A percentile compares a stretch with the other conserved stretches of the same genome.
phyloP scores from a whole-genome alignment of 2,888 invertebrate genomes.

The Tubulanus polymorphus region DNA sequence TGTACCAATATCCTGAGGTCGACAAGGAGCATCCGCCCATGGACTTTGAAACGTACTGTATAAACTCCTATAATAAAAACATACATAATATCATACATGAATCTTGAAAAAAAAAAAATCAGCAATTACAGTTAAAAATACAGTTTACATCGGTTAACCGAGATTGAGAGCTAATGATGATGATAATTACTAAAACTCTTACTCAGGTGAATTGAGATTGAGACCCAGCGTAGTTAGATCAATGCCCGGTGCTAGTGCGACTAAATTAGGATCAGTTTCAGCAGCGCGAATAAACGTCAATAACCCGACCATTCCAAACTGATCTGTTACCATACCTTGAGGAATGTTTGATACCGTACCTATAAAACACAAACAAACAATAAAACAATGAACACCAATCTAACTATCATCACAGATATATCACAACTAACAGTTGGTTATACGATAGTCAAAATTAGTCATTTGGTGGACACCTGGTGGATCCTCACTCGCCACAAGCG shows the following conservation, averaged over 20 bases:
- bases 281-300: constrained; percentile 97
- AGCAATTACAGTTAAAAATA: no score
- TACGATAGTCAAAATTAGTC: not conserved
- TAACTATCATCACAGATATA: not conserved
- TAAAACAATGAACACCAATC: not conserved
- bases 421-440: not conserved
- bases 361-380: constrained; percentile 50
- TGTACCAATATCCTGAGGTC: constrained; percentile 87
- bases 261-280: constrained; percentile 94
- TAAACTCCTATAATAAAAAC: constrained; percentile 60
- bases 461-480: no score
- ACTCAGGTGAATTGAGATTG: constrained; percentile 95
- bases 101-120: not conserved
- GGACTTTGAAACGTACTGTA: constrained; percentile 99
- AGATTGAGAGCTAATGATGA: no score
- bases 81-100: not conserved
- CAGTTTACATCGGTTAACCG: no score
- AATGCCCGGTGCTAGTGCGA: constrained; percentile 93
- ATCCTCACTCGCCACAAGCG: no score
- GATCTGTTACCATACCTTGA: constrained; percentile 96
- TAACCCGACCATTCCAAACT: constrained; percentile 98
- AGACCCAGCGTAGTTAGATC: constrained; percentile 96
- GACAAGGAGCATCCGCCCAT: constrained; percentile 95
- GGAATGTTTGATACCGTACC: constrained; percentile 98
- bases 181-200: constrained; percentile 28